Percentiles rank a stretch among this genome's conserved stretches.
phyloP scores from a whole-genome alignment of 2,113 vertebrate species.

The Callorhinus ursinus region DNA sequence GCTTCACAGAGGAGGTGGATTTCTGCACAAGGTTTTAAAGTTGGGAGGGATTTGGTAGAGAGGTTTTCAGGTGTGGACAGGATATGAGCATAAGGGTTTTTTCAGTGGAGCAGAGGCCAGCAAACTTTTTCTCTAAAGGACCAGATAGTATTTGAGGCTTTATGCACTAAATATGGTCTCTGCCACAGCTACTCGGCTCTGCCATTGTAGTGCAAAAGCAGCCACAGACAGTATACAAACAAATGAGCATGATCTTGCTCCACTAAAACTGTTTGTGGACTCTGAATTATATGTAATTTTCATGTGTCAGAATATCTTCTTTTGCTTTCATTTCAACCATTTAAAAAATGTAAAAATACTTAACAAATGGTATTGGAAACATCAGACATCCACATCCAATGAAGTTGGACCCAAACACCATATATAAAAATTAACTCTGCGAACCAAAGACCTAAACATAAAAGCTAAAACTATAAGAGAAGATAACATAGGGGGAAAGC shows the following conservation, averaged over 20 bases:
- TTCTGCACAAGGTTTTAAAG: conserved; percentile 45
- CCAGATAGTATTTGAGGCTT: not conserved
- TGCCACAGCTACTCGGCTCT: not conserved
- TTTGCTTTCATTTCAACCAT: conserved; percentile 52
- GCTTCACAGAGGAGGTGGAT: not conserved
- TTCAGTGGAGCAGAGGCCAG: not conserved
- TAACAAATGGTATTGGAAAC: not conserved
- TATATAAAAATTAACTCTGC: conserved; percentile 28
- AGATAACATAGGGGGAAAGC: not conserved
- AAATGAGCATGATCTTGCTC: not conserved
- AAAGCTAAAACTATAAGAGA: not conserved
- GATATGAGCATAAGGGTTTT: not conserved
- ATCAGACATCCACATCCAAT: not conserved
- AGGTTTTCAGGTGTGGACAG: not conserved
- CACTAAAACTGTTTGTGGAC: not conserved
- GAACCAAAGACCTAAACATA: conserved; percentile 4
- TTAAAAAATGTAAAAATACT: conserved; percentile 13
- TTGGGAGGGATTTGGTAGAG: conserved; percentile 2
- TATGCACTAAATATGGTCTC: not conserved
- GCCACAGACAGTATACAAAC: not conserved
- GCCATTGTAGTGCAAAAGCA: not conserved
- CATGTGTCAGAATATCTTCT: not conserved
- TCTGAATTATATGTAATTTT: conserved; percentile 38
- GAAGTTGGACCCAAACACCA: not conserved
- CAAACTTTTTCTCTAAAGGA: not conserved